These are phyloP conservation scores for Chlorodrepanis virens DNA, from an alignment of 2,113 vertebrate species.

Conservation along the genomic window DNA sequence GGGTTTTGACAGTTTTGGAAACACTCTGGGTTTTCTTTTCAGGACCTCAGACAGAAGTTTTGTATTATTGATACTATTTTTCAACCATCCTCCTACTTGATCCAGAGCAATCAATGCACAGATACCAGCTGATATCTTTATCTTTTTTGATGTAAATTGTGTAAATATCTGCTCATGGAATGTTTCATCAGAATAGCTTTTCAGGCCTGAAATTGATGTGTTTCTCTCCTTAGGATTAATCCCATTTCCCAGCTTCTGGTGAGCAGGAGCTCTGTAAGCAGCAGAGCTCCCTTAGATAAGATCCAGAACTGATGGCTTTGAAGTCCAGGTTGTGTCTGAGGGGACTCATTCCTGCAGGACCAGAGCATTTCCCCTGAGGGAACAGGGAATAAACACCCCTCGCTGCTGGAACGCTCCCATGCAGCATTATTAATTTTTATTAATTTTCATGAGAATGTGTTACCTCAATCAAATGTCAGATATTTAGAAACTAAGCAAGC, in stretches of 20 bases:
- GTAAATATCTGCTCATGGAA: background rate
- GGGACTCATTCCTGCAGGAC: fast-evolving
- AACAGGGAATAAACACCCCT: background rate
- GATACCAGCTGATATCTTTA: background rate
- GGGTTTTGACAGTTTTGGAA: background rate
- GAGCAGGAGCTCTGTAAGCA: background rate
- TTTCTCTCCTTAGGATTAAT: background rate
- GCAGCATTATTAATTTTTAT: background rate
- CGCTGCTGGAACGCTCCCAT: too few species aligned
- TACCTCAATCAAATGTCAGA: background rate
- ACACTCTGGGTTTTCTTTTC: background rate
- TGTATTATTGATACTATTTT: background rate
- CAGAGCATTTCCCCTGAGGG: background rate
- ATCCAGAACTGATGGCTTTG: background rate
- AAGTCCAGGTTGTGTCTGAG: background rate
- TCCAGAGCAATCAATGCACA: background rate
- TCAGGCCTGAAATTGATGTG: background rate
- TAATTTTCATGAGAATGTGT: background rate
- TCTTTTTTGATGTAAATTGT: background rate
- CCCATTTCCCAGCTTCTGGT: background rate
- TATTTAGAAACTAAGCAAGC: background rate
- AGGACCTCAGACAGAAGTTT: background rate
- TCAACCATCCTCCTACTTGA: background rate
- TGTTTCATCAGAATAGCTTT: background rate
- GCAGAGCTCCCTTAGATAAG: background rate